Percentiles rank a stretch among this genome's conserved stretches.
phyloP scores from a whole-genome alignment of 2,113 vertebrate species.

The Merops nubicus region DNA sequence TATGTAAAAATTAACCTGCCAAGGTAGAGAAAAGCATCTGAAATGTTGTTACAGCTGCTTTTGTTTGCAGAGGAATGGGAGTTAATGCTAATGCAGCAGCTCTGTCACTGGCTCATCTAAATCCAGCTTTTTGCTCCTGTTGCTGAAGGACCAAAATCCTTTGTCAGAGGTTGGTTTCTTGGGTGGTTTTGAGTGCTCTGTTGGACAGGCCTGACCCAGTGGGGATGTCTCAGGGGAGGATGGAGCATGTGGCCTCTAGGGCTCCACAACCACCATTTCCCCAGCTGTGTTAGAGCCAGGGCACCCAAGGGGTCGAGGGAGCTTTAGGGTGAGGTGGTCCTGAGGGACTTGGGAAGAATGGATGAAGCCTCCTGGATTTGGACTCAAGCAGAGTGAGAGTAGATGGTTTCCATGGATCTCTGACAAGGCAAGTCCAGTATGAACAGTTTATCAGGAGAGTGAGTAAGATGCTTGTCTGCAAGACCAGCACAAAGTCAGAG shows the following conservation, averaged over 20 bases:
- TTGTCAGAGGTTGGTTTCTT: accelerated
- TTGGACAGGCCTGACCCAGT: background rate
- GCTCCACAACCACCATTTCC: background rate
- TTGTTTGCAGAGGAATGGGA: background rate
- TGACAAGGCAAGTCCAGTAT: background rate
- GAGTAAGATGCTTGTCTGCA: background rate
- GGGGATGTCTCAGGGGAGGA: background rate
- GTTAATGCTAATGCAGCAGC: background rate
- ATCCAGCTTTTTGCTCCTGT: background rate
- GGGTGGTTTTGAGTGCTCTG: background rate
- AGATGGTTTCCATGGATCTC: background rate
- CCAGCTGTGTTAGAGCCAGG: accelerated
- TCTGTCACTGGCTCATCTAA: background rate
- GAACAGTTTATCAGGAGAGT: background rate
- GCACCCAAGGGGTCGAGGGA: background rate
- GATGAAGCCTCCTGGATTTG: no score
- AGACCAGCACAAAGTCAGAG: background rate
- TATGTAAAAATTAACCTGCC: background rate
- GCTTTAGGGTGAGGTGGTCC: background rate
- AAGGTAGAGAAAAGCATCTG: background rate
- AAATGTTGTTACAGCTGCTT: background rate
- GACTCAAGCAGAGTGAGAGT: background rate
- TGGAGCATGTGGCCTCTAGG: background rate
- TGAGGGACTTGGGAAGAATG: background rate
- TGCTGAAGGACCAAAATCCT: background rate